Evolutionary conservation across 2,888 invertebrate genomes (phyloP).

Genomic region (Synanthedon formicaeformis): DNA sequence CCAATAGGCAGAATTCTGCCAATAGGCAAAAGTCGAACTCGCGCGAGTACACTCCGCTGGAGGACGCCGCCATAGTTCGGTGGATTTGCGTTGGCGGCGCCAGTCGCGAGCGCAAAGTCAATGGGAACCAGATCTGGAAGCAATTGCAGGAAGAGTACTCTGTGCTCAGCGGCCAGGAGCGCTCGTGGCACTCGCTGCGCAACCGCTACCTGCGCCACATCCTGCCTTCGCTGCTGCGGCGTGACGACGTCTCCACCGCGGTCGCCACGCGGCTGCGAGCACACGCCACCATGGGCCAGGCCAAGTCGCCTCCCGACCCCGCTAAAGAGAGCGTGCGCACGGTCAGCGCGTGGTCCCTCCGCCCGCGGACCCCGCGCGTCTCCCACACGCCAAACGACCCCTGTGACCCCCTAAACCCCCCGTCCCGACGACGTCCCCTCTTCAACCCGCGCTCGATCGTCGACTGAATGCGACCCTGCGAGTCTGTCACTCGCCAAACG

Average conservation of each 20-base stretch:
- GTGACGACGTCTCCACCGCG: conserved; percentile 1
- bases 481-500: too few relatives aligned
- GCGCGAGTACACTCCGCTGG: conserved; percentile 35
- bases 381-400: background rate
- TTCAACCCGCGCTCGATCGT: background rate
- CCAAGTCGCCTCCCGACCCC: background rate
- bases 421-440: background rate
- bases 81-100: conserved; percentile 27
- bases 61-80: conserved; percentile 46
- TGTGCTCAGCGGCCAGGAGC: conserved; percentile 27
- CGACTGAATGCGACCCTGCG: background rate
- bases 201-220: conserved; percentile 58
- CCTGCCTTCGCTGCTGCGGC: conserved; percentile 30
- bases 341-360: conserved; percentile 15
- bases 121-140: conserved; percentile 50
- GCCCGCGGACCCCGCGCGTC: conserved; percentile 3
- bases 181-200: conserved; percentile 58
- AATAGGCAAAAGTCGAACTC: background rate
- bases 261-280: conserved; percentile 25
- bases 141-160: conserved; percentile 26
- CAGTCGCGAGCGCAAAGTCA: conserved; percentile 30
- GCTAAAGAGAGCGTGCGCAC: conserved; percentile 1
- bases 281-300: conserved; percentile 23
- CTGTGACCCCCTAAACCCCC: background rate
- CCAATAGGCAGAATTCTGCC: too few relatives aligned